phyloP scores from a whole-genome alignment of 2,113 vertebrate species.

The Calyptommatus sinebrachiatus region DNA sequence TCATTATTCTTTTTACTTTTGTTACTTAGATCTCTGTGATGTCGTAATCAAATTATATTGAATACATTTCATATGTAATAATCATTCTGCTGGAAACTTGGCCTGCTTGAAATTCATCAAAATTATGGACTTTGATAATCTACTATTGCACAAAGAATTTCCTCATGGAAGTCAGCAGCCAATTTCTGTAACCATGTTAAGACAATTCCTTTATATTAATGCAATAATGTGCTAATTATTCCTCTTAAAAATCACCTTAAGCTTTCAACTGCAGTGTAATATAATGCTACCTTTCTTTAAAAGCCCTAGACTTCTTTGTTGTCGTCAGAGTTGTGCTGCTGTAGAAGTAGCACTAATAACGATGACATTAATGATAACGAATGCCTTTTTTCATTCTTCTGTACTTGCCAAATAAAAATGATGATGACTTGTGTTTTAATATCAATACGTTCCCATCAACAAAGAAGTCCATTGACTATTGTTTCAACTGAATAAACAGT shows the following conservation, averaged over 20 bases:
- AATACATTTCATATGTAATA: slow-evolving; percentile 27
- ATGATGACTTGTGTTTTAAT: slow-evolving; percentile 69
- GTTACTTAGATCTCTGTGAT: background rate
- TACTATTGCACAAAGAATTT: background rate
- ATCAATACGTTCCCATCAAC: slow-evolving; percentile 78
- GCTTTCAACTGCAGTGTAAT: slow-evolving; percentile 5
- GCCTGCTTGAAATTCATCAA: background rate
- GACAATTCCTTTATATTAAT: slow-evolving; percentile 9
- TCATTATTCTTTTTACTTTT: background rate
- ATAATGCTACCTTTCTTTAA: slow-evolving; percentile 20
- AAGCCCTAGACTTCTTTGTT: slow-evolving; percentile 31
- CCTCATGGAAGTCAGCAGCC: background rate
- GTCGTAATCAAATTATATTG: slow-evolving; percentile 29
- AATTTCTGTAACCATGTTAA: background rate
- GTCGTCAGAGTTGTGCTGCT: background rate
- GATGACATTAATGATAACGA: background rate
- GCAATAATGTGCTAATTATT: slow-evolving; percentile 22
- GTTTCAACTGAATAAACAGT: slow-evolving; percentile 84
- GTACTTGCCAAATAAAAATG: slow-evolving; percentile 66
- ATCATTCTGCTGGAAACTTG: background rate
- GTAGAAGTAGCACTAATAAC: background rate
- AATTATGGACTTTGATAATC: slow-evolving; percentile 10
- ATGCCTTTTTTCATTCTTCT: slow-evolving; percentile 53
- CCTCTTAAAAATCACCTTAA: background rate
- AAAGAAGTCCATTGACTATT: slow-evolving; percentile 74